Evolutionary conservation across 2,113 vertebrate genomes (phyloP).

Genomic region (Physeter macrocephalus): DNA sequence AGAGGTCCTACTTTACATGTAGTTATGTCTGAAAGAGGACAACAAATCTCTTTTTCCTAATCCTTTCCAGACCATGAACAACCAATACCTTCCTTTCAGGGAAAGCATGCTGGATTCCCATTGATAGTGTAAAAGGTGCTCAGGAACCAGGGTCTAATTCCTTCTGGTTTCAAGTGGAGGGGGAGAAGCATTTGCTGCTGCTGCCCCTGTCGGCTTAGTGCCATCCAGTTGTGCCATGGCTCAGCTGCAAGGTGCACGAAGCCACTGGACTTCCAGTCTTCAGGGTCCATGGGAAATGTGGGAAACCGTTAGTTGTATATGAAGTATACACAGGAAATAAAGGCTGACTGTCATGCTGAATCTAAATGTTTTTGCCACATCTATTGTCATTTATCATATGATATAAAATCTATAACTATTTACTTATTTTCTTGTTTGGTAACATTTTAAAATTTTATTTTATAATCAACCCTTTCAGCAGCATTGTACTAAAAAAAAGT

Average conservation of each 20-base stretch:
- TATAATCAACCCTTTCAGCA: not conserved
- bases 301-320: not conserved
- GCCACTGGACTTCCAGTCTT: not conserved
- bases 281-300: not conserved
- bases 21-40: not conserved
- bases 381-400: not conserved
- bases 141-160: not conserved
- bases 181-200: not conserved
- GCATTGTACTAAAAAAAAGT: not conserved
- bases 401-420: not conserved
- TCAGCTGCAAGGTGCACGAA: not conserved
- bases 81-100: not conserved
- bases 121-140: not conserved
- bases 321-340: not conserved
- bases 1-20: not conserved
- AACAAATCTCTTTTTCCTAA: not conserved
- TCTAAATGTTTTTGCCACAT: not conserved
- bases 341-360: not conserved
- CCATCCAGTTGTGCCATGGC: not conserved
- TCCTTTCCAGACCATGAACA: not conserved
- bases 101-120: too few relatives aligned
- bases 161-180: not conserved
- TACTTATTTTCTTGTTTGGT: not conserved
- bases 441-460: not conserved
- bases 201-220: fast-evolving